These are phyloP conservation scores for Myotis lucifugus DNA, from an alignment of 2,113 vertebrate genomes.

Conservation along the genomic window DNA sequence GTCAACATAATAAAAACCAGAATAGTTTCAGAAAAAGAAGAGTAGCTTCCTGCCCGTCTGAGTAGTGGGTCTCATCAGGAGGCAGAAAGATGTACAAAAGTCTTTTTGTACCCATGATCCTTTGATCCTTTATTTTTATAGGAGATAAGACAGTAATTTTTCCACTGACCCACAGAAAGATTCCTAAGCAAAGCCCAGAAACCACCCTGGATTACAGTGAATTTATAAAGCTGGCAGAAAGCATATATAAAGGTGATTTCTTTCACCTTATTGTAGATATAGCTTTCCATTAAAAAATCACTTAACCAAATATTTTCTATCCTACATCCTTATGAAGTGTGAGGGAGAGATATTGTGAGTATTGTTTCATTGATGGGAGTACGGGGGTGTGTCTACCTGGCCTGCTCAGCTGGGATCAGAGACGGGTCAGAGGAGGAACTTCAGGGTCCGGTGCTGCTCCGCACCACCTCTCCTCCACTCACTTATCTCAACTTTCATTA, in stretches of 20 bases:
- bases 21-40: slow-evolving; percentile 24
- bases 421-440: not conserved
- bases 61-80: not conserved
- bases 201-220: slow-evolving; percentile 53
- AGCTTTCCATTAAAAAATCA: slow-evolving; percentile 5
- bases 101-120: slow-evolving; percentile 60
- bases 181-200: slow-evolving; percentile 55
- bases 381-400: not conserved
- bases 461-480: not conserved
- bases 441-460: not conserved
- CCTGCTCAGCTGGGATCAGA: not conserved
- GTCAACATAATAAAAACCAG: slow-evolving; percentile 18
- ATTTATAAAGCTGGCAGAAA: slow-evolving; percentile 65
- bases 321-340: not conserved
- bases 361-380: not conserved
- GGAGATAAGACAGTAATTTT: slow-evolving; percentile 66
- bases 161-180: slow-evolving; percentile 49
- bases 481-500: not conserved
- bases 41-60: not conserved
- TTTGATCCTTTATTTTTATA: slow-evolving; percentile 73
- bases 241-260: slow-evolving; percentile 50
- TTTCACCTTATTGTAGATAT: slow-evolving; percentile 41
- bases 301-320: not conserved
- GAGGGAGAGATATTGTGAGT: not conserved
- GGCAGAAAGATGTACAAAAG: slow-evolving; percentile 52